These are phyloP conservation scores for Sciurus vulgaris DNA, from an alignment of 2,797 vertebrate genomes.

Conservation along the genomic window DNA sequence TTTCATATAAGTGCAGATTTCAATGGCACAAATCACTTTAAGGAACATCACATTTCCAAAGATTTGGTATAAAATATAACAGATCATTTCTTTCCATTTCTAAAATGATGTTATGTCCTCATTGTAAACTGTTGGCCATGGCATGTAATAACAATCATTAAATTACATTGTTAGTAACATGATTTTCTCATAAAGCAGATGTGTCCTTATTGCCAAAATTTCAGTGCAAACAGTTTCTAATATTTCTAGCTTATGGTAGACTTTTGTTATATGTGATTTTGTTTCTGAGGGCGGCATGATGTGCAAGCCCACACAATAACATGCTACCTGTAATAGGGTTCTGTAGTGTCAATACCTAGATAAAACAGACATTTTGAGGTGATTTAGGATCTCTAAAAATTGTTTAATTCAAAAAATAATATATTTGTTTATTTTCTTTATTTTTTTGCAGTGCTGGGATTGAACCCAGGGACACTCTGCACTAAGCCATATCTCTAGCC, in stretches of 20 bases:
- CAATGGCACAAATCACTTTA: background rate
- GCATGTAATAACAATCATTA: background rate
- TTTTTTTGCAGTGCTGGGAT: background rate
- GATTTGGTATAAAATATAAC: background rate
- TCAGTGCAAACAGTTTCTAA: background rate
- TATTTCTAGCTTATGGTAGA: background rate
- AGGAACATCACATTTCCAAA: slow-evolving; percentile 29
- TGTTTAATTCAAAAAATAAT: slow-evolving; percentile 28
- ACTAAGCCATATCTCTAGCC: background rate
- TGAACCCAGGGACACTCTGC: background rate
- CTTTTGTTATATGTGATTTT: background rate
- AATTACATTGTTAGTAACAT: background rate
- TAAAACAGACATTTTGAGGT: background rate
- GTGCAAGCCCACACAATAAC: background rate
- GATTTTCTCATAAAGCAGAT: slow-evolving; percentile 1
- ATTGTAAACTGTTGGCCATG: background rate
- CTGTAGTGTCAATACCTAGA: background rate
- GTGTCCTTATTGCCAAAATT: background rate
- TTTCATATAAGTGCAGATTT: slow-evolving; percentile 19
- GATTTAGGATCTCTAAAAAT: slow-evolving; percentile 22
- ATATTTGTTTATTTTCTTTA: background rate
- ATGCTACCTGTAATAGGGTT: background rate
- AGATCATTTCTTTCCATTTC: background rate
- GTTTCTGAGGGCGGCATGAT: background rate
- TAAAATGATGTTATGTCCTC: slow-evolving; percentile 3